Evolutionary conservation across 2,797 vertebrate species (phyloP).

Genomic region (Chelon auratus): DNA sequence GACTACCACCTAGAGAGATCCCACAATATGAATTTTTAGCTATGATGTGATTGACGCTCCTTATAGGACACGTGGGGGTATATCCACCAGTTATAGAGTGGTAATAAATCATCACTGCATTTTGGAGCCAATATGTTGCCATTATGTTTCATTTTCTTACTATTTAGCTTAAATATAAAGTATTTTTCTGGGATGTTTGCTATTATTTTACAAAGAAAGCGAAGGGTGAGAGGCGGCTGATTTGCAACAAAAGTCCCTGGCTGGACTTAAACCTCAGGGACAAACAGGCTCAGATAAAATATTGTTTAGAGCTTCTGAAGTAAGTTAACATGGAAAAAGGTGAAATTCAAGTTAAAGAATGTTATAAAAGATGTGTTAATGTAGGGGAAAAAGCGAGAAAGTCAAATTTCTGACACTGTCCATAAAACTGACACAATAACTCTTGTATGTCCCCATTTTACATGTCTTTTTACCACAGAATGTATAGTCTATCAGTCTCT

Average conservation of each 20-base stretch:
- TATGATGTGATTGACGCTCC: constrained; percentile 22
- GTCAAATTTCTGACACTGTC: too few species aligned
- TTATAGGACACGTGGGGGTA: not conserved
- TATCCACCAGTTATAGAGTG: constrained; percentile 3
- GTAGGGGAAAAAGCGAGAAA: not conserved
- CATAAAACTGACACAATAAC: too few species aligned
- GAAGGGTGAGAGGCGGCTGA: not conserved
- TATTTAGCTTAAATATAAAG: not conserved
- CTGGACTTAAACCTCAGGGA: too few species aligned
- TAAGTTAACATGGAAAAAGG: not conserved
- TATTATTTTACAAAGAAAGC: not conserved
- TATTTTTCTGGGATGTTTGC: not conserved
- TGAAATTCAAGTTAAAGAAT: not conserved
- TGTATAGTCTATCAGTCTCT: too few species aligned
- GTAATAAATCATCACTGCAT: not conserved
- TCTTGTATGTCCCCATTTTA: too few species aligned
- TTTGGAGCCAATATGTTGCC: not conserved
- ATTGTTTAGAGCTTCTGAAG: not conserved
- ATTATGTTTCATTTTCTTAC: not conserved
- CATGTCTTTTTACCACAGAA: too few species aligned
- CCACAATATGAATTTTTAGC: constrained; percentile 44
- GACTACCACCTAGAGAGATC: constrained; percentile 39
- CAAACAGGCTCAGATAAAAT: not conserved
- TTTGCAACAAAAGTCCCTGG: not conserved
- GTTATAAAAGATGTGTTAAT: not conserved